Percentiles rank a stretch among this genome's conserved stretches.
phyloP scores from a whole-genome alignment of 1,140 invertebrate species.

The Philaenus spumarius region DNA sequence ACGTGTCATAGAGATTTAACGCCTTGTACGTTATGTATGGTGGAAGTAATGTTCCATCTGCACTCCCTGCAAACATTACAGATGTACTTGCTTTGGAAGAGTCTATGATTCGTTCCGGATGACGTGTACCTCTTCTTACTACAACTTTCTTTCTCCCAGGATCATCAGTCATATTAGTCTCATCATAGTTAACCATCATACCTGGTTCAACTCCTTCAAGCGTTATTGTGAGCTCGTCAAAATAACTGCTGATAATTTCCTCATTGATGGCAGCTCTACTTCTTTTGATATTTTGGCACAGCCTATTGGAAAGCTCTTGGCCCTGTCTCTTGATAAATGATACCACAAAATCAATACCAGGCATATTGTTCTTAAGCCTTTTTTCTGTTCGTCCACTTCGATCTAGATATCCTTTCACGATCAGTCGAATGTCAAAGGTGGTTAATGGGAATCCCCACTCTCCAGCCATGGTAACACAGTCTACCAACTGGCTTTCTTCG shows the following conservation, averaged over 20 bases:
- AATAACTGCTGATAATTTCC: constrained; percentile 30
- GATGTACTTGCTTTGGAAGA: constrained; percentile 15
- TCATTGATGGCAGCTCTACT: constrained; percentile 14
- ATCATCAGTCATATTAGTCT: no score
- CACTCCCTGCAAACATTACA: constrained; percentile 19
- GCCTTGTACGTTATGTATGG: constrained; percentile 38
- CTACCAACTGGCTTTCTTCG: constrained; percentile 15
- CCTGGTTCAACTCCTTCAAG: constrained; percentile 32
- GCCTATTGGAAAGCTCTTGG: neutral
- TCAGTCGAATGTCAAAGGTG: neutral
- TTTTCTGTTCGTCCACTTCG: neutral
- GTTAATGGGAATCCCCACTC: constrained; percentile 17
- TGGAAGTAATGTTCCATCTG: constrained; percentile 27
- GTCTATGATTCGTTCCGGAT: constrained; percentile 16
- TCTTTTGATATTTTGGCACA: constrained; percentile 20
- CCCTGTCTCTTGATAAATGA: constrained; percentile 14
- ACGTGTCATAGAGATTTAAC: constrained; percentile 33
- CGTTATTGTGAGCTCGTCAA: constrained; percentile 29
- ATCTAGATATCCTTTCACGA: constrained; percentile 11
- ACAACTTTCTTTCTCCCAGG: constrained; percentile 38
- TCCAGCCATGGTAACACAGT: constrained; percentile 4
- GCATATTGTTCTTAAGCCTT: constrained; percentile 21
- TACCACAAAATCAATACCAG: constrained; percentile 12
- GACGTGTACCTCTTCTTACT: constrained; percentile 29
- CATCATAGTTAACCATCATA: constrained; percentile 40